A percentile compares a stretch with the other conserved stretches of the same genome.
Conservation (phyloP, 1,140 invertebrate species). For the Zaprionus africanus region DNA sequence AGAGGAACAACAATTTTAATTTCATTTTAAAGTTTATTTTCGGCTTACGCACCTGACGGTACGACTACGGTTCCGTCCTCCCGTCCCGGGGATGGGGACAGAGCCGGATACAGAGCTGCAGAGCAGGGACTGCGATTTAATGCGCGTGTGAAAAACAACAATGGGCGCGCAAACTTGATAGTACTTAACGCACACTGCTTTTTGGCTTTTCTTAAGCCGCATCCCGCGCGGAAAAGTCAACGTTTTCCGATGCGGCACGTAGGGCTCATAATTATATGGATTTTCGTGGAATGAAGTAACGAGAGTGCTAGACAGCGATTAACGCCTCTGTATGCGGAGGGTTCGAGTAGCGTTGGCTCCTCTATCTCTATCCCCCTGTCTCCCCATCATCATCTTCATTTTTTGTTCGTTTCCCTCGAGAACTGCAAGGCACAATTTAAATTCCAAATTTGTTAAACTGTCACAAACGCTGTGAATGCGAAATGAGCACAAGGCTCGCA, state of each 20-base stretch:
- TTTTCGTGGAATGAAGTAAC: conserved; percentile 71
- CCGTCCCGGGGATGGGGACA: conserved; percentile 2
- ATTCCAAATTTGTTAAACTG: conserved; percentile 82
- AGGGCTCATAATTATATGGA: conserved; percentile 72
- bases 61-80: not conserved
- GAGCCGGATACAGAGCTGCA: not conserved
- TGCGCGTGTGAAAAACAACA: conserved; percentile 81
- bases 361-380: not conserved
- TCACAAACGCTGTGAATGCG: conserved; percentile 76
- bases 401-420: not conserved
- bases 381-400: not conserved
- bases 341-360: too few species aligned
- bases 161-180: conserved; percentile 71
- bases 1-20: conserved; percentile 72
- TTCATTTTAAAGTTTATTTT: conserved; percentile 76
- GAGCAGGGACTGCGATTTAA: conserved; percentile 59
- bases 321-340: conserved; percentile 45
- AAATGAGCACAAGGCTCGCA: conserved; percentile 63
- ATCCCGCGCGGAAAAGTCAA: conserved; percentile 50
- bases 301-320: conserved; percentile 63
- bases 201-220: conserved; percentile 75
- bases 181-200: conserved; percentile 69
- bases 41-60: conserved; percentile 37
- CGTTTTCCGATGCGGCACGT: conserved; percentile 61
- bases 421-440: conserved; percentile 75